Evolutionary conservation across 2,113 vertebrate species (phyloP).

Genomic region (Sturnira hondurensis): DNA sequence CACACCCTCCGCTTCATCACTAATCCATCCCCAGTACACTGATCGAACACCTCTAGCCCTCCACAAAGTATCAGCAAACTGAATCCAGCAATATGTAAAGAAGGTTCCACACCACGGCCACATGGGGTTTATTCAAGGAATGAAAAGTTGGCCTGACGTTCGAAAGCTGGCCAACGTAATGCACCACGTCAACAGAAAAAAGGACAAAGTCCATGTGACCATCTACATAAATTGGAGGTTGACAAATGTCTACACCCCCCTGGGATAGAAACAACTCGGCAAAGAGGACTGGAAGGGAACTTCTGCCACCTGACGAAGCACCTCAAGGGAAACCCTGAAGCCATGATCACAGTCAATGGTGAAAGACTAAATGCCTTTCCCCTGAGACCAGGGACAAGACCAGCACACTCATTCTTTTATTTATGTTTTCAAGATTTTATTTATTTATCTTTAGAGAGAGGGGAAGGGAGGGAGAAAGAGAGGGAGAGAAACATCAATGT

Average conservation of each 20-base stretch:
- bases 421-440: too few relatives aligned
- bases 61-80: not conserved
- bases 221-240: not conserved
- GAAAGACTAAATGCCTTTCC: not conserved
- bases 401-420: too few relatives aligned
- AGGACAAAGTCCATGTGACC: rapidly evolving
- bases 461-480: too few relatives aligned
- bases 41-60: not conserved
- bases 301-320: not conserved
- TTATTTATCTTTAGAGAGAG: too few relatives aligned
- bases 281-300: not conserved
- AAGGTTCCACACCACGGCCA: not conserved
- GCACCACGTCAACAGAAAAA: not conserved
- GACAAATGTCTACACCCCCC: not conserved
- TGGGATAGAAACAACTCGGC: not conserved
- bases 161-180: not conserved
- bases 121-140: not conserved
- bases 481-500: too few relatives aligned
- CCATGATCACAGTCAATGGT: rapidly evolving
- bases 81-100: too few relatives aligned
- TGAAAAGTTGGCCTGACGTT: not conserved
- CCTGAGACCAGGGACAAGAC: not conserved
- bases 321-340: too few relatives aligned
- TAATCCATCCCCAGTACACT: not conserved
- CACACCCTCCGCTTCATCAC: not conserved